These are phyloP conservation scores for Drosophila prostipennis DNA, from an alignment of 2,888 invertebrate species.

Conservation along the genomic window DNA sequence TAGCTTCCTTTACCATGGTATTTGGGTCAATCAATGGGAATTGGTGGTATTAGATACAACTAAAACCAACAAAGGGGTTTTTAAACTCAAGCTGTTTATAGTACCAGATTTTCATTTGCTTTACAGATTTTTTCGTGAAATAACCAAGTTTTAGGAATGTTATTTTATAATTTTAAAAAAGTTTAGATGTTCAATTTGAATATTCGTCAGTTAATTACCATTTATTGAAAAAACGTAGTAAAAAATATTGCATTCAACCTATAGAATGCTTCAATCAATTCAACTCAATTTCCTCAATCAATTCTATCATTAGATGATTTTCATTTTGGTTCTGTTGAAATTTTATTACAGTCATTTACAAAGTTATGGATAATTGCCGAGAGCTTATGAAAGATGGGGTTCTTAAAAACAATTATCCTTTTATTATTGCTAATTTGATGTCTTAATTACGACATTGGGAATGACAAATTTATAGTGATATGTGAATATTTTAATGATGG, in stretches of 20 bases:
- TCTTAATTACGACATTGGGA: constrained; percentile 35
- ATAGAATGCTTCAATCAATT: background rate
- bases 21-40: constrained; percentile 17
- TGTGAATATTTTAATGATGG: constrained; percentile 18
- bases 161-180: too few species aligned
- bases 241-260: background rate
- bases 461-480: constrained; percentile 35
- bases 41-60: background rate
- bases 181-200: too few species aligned
- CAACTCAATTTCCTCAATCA: constrained; percentile 17
- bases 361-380: constrained; percentile 29
- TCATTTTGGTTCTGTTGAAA: constrained; percentile 9
- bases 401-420: constrained; percentile 28
- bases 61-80: too few species aligned
- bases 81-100: too few species aligned
- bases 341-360: constrained; percentile 20
- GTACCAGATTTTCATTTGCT: too few species aligned
- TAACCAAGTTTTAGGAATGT: too few species aligned
- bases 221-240: background rate
- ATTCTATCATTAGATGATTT: constrained; percentile 37
- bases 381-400: constrained; percentile 4
- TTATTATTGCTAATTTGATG: constrained; percentile 26
- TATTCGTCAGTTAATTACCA: background rate
- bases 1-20: constrained; percentile 19
- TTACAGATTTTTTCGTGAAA: too few species aligned